Base-by-base conservation (phyloP, 1,140 invertebrate species). In the Lysiphlebus fabarum region DNA sequence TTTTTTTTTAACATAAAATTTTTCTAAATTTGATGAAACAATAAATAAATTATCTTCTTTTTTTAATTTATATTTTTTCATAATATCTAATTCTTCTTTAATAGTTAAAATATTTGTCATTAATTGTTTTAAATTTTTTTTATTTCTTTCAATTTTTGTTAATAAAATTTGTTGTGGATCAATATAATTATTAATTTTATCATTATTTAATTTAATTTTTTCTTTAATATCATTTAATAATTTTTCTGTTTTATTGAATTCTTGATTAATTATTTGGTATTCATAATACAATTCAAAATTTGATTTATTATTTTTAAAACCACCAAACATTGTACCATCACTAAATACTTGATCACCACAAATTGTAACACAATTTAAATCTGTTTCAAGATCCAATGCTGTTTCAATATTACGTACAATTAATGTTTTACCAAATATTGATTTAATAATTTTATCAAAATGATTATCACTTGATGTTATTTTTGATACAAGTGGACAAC, bases 331-430 rank as follows among this genome's bases (percentile, higher is more conserved):
- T 0, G 96, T 96, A 53, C 96, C 96, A 80, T 95, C 93, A 4
- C 93, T 92, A 11, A 79, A 83, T 45, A 87, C 86, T 82, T 93
- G 91, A 78, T 95, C 92, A 70, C 95, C 96, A 77, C 99, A 96
- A 48, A 99, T 81, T 0, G 96, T 99, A 17, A 99, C 96, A 75
- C 96, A 99, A 81, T 99, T 96, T n/a, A 99, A 95, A 64, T 91
- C 92, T 68, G 94, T 87, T 0, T 96, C 94, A 63, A 99, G 83
- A 72, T 94, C 92, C 0, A 94, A 96, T 47, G 96, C 96, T 5
- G 94, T 92, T 77, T 98, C 95, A 65, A 99, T 82, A 77, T 95
- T 96, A 64, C 96, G 87, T 73, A 97, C 99, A 66, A 99, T 98
- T 8, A 99, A 78, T 8, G 95, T 98, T 78, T 97, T 96, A 1